Evolutionary conservation across 2,888 invertebrate species (phyloP).

Genomic region (Drosophila mulleri): DNA sequence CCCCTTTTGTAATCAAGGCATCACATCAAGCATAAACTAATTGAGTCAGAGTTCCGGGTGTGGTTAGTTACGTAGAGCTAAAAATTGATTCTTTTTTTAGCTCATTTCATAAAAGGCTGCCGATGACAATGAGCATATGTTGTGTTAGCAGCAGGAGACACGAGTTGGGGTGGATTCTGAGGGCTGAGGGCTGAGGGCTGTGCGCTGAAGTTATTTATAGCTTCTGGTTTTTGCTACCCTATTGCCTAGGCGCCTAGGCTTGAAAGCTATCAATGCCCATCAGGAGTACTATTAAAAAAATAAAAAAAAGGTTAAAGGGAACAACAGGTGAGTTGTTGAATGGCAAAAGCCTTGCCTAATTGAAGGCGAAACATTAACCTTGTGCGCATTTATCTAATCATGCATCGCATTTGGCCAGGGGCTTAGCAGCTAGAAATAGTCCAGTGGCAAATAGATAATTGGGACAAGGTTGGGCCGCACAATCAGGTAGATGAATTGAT

Average conservation of each 20-base stretch:
- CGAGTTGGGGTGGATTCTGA: background rate
- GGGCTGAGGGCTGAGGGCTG: too few relatives aligned
- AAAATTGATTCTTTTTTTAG: slow-evolving; percentile 2
- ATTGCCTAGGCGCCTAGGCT: slow-evolving; percentile 6
- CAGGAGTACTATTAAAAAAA: slow-evolving; percentile 28
- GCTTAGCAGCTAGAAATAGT: slow-evolving; percentile 37
- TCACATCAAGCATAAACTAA: slow-evolving; percentile 7
- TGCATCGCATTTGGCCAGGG: slow-evolving; percentile 30
- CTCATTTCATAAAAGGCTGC: slow-evolving; percentile 3
- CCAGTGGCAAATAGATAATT: background rate
- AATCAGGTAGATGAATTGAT: slow-evolving; percentile 20
- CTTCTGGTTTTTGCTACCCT: slow-evolving; percentile 28
- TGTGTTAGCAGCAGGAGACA: slow-evolving; percentile 3
- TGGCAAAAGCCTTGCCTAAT: slow-evolving; percentile 29
- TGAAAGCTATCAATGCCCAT: slow-evolving; percentile 6
- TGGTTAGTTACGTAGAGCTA: background rate
- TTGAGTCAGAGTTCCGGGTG: background rate
- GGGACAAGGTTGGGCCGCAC: slow-evolving; percentile 30
- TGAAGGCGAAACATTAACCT: slow-evolving; percentile 48
- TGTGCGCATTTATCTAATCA: slow-evolving; percentile 57
- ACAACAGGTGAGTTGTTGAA: slow-evolving; percentile 8
- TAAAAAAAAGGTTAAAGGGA: background rate
- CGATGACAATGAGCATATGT: slow-evolving; percentile 35
- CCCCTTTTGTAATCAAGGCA: slow-evolving; percentile 4
- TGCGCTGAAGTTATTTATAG: slow-evolving; percentile 28